Base-by-base conservation (phyloP, 2,888 invertebrate species). In the Portevinia maculata region DNA sequence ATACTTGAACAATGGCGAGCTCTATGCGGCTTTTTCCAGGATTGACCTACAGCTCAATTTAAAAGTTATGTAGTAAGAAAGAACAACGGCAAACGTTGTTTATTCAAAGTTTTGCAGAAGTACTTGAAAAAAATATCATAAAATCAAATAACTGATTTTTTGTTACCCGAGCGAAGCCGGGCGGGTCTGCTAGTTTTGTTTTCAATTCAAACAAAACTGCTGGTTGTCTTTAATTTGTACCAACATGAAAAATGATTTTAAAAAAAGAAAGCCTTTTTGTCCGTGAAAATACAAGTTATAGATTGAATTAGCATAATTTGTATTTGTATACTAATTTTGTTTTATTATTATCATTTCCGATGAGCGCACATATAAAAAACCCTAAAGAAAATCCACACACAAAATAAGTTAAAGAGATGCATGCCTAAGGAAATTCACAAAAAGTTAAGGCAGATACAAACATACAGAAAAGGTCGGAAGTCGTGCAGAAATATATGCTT, bases 351-450 rank as follows among this genome's bases (percentile, higher is more conserved):
- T 21, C 32, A 6, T 64, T 55, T 53, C 11, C 5, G 15, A 39
- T 24, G 46, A 50, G 3, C 60, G 52, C 44, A 52, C 71, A 24
- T 41, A 46, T 5, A 39, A 13, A 73, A 67, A 71, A 44, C 28
- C 21, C 13, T 32, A 41, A 5, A 44, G 24, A 52, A 34, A 44
- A 53, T 41, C 17, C 44, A 7, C 9, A 64, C 11, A 39, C n/a
- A 73, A 64, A 50, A 21, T 37, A 15, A 19, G 17, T 9, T 4
- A 71, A 50, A 59, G 13, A 71, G 19, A 53, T 67, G 73, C 73
- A 53, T 67, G 73, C 73, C 67, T 73, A 44, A 21, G 79, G 79
- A 48, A 50, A 59, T 67, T 53, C 44, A 30, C 24, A 24, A 5
- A 3, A 24, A n/a, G n/a, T 24, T 24, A 2, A 24, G 24, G 24